Base-by-base conservation (phyloP, 2,888 invertebrate species). In the Nezara viridula region DNA sequence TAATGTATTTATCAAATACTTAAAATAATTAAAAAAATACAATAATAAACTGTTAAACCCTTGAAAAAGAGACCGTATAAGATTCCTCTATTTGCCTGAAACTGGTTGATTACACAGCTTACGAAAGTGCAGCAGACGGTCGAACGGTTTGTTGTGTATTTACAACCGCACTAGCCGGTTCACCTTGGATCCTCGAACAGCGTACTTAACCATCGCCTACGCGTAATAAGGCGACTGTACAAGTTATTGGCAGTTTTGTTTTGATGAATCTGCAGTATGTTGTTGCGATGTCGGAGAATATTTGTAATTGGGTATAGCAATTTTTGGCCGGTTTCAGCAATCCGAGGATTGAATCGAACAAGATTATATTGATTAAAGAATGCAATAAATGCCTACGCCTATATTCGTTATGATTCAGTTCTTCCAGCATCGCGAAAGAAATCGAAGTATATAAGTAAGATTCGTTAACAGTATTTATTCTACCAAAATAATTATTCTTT, bases 131-230 rank as follows among this genome's bases (percentile, higher is more conserved):
- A 40, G 77, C 40, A 77, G 77, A 77, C 40, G 77, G 40, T 40
- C 77, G 77, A 77, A 77, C 77, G 77, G 77, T 77, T 77, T 77
- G 77, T 77, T 77, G 77, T 77, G 77, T 77, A 77, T 77, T 77
- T 77, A 77, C 77, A 40, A 77, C 77, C 37, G 77, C 19, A 40
- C 21, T 7, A 77, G 77, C 77, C 77, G 37, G 77, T 77, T 77
- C 40, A 40, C 77, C 77, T 77, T 77, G 77, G 77, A 19, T 37
- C 24, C 21, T 40, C 19, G 21, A 21, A 40, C 40, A 77, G 40
- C 37, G 77, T 77, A 77, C 40, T 24, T 40, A 77, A 24, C 37
- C 77, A 77, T 77, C 77, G 77, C 60, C 60, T 60, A 60, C 60
- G 60, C 60, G n/a, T 60, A 60, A 60, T 60, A 60, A 60, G 60